A percentile compares a stretch with the other conserved stretches of the same genome.
Conservation (phyloP, 2,113 vertebrate species). For the Hymenochirus boettgeri region DNA sequence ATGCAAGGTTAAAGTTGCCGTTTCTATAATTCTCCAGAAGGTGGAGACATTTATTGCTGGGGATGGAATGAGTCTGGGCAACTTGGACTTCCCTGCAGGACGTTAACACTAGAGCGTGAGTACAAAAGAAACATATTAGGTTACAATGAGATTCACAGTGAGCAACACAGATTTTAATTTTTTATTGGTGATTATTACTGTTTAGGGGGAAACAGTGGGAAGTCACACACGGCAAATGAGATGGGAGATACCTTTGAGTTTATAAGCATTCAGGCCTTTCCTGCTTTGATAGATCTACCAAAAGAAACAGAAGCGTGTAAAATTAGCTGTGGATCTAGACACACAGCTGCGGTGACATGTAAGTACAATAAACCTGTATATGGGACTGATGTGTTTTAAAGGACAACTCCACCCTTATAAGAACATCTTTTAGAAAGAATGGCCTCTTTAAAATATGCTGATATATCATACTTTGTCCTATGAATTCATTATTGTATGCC, state of each 20-base stretch:
- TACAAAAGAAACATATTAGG: background rate
- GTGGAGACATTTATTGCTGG: slow-evolving; percentile 87
- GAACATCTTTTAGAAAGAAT: no score
- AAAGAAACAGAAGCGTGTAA: slow-evolving; percentile 57
- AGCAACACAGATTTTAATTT: background rate
- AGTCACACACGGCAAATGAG: background rate
- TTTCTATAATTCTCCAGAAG: slow-evolving; percentile 53
- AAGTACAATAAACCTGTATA: slow-evolving; percentile 55
- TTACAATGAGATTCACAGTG: no score
- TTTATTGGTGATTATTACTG: background rate
- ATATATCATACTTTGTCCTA: no score
- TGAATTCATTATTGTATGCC: no score
- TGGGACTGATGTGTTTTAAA: no score
- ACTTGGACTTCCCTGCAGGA: slow-evolving; percentile 77
- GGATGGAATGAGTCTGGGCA: slow-evolving; percentile 95
- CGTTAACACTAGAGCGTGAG: slow-evolving; percentile 47
- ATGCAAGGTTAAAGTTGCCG: background rate
- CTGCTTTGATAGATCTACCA: slow-evolving; percentile 80
- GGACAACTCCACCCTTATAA: no score
- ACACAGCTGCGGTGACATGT: slow-evolving; percentile 82
- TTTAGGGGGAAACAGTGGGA: background rate
- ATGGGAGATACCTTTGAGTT: slow-evolving; percentile 48
- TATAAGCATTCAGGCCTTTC: slow-evolving; percentile 88
- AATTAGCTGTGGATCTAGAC: slow-evolving; percentile 86
- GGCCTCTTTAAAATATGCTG: no score